These are phyloP conservation scores for Eupithecia exiguata DNA, from an alignment of 2,888 invertebrate species.

Conservation along the genomic window DNA sequence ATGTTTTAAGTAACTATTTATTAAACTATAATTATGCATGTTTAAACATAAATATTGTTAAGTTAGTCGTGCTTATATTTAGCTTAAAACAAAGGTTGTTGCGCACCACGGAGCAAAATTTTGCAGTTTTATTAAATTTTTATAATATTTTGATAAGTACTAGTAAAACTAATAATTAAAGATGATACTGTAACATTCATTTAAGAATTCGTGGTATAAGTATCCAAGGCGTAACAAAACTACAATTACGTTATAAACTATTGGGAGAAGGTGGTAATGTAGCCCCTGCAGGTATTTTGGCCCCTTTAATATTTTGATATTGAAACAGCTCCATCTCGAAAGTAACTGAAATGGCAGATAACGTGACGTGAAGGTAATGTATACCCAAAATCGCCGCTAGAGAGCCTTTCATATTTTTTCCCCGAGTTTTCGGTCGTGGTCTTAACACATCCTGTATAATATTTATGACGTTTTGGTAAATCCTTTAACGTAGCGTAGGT, in stretches of 20 bases:
- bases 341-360: too few relatives aligned
- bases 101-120: background rate
- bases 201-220: background rate
- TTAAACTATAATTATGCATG: slow-evolving; percentile 22
- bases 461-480: too few relatives aligned
- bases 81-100: slow-evolving; percentile 5
- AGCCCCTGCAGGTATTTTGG: too few relatives aligned
- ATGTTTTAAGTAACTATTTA: slow-evolving; percentile 21
- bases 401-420: too few relatives aligned
- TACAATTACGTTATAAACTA: background rate
- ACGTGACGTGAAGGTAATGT: too few relatives aligned
- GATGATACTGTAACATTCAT: background rate
- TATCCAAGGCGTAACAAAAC: slow-evolving; percentile 3
- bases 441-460: too few relatives aligned
- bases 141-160: background rate
- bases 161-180: background rate
- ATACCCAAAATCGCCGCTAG: too few relatives aligned
- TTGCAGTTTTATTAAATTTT: background rate
- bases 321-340: too few relatives aligned
- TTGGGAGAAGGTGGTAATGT: too few relatives aligned
- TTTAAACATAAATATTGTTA: slow-evolving; percentile 8
- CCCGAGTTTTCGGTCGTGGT: too few relatives aligned
- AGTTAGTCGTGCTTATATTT: slow-evolving; percentile 13
- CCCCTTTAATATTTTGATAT: too few relatives aligned
- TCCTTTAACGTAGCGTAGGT: too few relatives aligned